Conservation (phyloP, 2,888 invertebrate species). For the Sisyra terminalis region DNA sequence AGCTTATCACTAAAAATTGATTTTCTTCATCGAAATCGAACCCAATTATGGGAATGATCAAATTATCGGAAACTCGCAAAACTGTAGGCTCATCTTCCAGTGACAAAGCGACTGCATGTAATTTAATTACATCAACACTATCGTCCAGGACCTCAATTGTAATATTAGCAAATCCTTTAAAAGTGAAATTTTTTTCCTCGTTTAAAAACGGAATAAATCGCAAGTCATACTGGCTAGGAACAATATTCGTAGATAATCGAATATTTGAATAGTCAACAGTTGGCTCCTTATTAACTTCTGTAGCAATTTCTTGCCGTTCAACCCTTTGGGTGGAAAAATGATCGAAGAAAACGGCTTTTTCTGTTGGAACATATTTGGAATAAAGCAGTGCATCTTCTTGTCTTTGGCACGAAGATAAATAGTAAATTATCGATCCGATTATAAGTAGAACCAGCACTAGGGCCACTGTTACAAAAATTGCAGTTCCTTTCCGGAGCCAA, state of each 20-base stretch:
- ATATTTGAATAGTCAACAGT: neutral
- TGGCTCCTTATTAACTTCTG: too few species aligned
- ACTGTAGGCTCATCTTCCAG: slow-evolving; percentile 4
- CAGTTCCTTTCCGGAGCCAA: too few species aligned
- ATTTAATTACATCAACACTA: neutral
- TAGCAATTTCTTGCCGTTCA: too few species aligned
- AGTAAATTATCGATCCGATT: too few species aligned
- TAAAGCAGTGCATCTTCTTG: too few species aligned
- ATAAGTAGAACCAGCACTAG: too few species aligned
- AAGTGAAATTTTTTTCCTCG: slow-evolving; percentile 1
- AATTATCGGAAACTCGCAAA: neutral
- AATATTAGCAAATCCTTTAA: slow-evolving; percentile 2
- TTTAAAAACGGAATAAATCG: neutral
- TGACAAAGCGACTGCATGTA: neutral
- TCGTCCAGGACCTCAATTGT: neutral
- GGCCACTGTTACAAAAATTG: too few species aligned
- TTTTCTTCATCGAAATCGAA: slow-evolving; percentile 30
- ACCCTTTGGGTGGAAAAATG: too few species aligned
- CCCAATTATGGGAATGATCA: neutral
- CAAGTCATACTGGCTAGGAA: neutral
- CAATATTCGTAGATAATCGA: neutral
- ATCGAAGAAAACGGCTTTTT: too few species aligned
- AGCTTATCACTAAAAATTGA: slow-evolving; percentile 51
- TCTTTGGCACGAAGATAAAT: too few species aligned
- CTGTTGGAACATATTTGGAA: too few species aligned